Evolutionary conservation across 1,140 invertebrate species (phyloP).

Genomic region (Fopius arisanus): DNA sequence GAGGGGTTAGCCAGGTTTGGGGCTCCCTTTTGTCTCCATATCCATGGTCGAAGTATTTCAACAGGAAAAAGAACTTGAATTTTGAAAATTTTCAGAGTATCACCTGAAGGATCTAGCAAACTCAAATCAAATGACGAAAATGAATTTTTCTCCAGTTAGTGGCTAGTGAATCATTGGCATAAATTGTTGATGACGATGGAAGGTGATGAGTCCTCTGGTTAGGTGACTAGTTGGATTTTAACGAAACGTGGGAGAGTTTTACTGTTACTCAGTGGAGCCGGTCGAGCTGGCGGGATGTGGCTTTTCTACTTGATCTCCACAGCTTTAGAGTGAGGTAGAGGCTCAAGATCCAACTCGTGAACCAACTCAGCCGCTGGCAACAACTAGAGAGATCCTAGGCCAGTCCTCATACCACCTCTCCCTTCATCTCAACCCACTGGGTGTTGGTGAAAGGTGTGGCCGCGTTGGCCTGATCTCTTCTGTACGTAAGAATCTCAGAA

Average conservation of each 20-base stretch:
- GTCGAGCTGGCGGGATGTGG: neutral
- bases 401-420: constrained; percentile 28
- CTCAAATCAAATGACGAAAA: too few relatives aligned
- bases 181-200: too few relatives aligned
- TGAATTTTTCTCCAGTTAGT: too few relatives aligned
- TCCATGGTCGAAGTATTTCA: neutral
- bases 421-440: constrained; percentile 36
- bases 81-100: neutral
- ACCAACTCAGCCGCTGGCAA: neutral
- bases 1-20: neutral
- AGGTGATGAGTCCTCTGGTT: too few relatives aligned
- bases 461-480: constrained; percentile 37
- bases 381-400: constrained; percentile 10
- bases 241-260: constrained; percentile 12
- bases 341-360: too few relatives aligned
- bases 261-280: neutral
- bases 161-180: too few relatives aligned
- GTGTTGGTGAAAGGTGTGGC: constrained; percentile 65
- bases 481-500: constrained; percentile 51
- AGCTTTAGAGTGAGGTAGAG: neutral
- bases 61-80: neutral
- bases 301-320: neutral
- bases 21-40: neutral
- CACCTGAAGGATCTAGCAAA: too few relatives aligned
- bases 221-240: neutral